Percentiles rank a stretch among this genome's conserved stretches.
Evolutionary conservation across 2,797 vertebrate genomes (phyloP).

Genomic region (Pygocentrus nattereri): DNA sequence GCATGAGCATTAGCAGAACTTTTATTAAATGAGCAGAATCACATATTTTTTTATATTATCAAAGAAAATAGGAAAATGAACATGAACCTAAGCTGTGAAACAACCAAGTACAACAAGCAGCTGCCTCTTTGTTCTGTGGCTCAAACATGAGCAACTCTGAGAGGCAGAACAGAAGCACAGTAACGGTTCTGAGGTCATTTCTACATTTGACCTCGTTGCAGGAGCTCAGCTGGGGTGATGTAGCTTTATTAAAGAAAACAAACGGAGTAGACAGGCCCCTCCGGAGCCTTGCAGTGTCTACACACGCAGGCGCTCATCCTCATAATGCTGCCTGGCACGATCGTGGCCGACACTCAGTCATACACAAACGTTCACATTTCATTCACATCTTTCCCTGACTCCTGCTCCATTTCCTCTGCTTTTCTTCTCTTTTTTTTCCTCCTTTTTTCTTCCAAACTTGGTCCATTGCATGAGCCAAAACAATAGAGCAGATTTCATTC

Average conservation of each 20-base stretch:
- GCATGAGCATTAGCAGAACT: too few species aligned
- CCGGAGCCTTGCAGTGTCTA: constrained; percentile 52
- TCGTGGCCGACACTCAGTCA: constrained; percentile 8
- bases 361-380: constrained; percentile 31
- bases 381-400: constrained; percentile 39
- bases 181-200: constrained; percentile 61
- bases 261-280: constrained; percentile 69
- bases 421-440: constrained; percentile 21
- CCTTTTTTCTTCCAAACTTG: constrained; percentile 19
- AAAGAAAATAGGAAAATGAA: too few species aligned
- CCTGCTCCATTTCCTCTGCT: constrained; percentile 29
- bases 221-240: constrained; percentile 78
- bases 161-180: constrained; percentile 75
- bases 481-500: constrained; percentile 45
- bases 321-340: constrained; percentile 7
- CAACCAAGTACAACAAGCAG: background rate
- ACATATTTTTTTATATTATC: too few species aligned
- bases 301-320: constrained; percentile 43
- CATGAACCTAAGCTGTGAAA: background rate
- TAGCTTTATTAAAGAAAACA: constrained; percentile 87
- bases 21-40: too few species aligned
- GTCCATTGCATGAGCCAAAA: constrained; percentile 38
- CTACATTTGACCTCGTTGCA: constrained; percentile 71
- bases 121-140: constrained; percentile 20
- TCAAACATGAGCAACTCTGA: constrained; percentile 55